phyloP scores from a whole-genome alignment of 23 tunicate species.

The Styela clava region DNA sequence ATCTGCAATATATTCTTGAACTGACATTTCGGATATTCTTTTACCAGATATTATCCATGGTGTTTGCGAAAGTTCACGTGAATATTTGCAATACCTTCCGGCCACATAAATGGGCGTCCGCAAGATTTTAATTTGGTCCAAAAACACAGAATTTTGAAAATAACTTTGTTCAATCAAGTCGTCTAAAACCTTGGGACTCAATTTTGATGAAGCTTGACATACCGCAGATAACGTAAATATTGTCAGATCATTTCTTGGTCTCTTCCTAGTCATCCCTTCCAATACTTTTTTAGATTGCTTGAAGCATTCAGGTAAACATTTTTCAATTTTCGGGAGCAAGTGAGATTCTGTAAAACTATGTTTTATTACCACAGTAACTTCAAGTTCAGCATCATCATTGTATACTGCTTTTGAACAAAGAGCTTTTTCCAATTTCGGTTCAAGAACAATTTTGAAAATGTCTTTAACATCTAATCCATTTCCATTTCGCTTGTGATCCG shows the following conservation, averaged over 20 bases:
- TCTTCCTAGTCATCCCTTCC: background rate
- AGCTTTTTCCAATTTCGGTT: constrained; percentile 12
- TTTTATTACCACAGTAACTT: constrained; percentile 8
- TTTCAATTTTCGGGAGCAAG: constrained; percentile 7
- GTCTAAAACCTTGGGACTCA: background rate
- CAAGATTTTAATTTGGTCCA: constrained; percentile 19
- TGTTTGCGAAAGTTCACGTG: constrained; percentile 84
- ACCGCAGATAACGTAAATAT: background rate
- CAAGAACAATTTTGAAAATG: constrained; percentile 23
- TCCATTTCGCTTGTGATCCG: background rate
- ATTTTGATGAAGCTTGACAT: background rate
- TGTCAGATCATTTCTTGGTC: background rate
- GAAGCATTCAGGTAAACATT: constrained; percentile 6
- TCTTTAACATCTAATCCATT: constrained; percentile 16
- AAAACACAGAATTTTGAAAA: background rate
- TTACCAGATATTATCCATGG: constrained; percentile 86
- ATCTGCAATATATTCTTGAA: constrained; percentile 71
- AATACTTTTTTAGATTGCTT: background rate
- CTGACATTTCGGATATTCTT: constrained; percentile 54
- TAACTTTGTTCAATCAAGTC: background rate
- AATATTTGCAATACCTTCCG: constrained; percentile 76
- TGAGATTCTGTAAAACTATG: constrained; percentile 12
- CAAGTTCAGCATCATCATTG: constrained; percentile 18
- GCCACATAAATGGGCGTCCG: constrained; percentile 40
- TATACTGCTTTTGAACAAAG: background rate